Base-by-base conservation (phyloP, 2,888 invertebrate genomes). In the Sclerodermus sp. region DNA sequence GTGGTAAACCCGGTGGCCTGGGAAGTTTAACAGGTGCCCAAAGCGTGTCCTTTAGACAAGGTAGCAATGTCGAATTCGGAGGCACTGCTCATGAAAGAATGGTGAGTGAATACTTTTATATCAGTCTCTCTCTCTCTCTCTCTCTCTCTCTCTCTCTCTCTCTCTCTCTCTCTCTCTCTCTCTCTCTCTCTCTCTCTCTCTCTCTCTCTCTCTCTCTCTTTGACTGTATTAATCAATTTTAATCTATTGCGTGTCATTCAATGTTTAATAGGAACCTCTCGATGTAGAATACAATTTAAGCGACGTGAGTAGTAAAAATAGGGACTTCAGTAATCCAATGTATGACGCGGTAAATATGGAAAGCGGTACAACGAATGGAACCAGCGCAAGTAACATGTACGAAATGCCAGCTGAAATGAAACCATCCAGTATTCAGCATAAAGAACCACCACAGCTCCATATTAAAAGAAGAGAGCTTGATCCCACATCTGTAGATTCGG, bases 321-420 rank as follows among this genome's bases (percentile, higher is more conserved):
- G 96, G 45, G 96, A 98, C 80, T 98, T 98, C 82, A 91, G 93
- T 71, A 98, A 98, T 81, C 97, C 97, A 42, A 96, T 97, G 91
- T 98, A 97, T 79, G 97, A 98, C 73, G 93, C 93, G 42, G 90
- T 89, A 47, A 87, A 88, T 62, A 82, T 87, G 58, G 85, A 84
- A 45, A 79, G 81, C 17, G 85, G 85, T 61, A 79, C 82, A 29
- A 81, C 79, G 45, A 79, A 84, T 60, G 84, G 83, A 57, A 86
- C 86, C 64, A 84, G 86, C 62, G 84, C 84, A 77, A 79, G 79
- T 64, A 89, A 89, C 66, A 87, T 91, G 64, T 92, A 91, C 76
- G 91, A 92, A 79, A 88, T 91, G 60, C 90, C 91, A 37, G 87
- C 87, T 47, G 91, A 87, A 73, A 84, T 86, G 73, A 86, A 88